phyloP scores from a whole-genome alignment of 2,113 vertebrate genomes.

The Myotis lucifugus region DNA sequence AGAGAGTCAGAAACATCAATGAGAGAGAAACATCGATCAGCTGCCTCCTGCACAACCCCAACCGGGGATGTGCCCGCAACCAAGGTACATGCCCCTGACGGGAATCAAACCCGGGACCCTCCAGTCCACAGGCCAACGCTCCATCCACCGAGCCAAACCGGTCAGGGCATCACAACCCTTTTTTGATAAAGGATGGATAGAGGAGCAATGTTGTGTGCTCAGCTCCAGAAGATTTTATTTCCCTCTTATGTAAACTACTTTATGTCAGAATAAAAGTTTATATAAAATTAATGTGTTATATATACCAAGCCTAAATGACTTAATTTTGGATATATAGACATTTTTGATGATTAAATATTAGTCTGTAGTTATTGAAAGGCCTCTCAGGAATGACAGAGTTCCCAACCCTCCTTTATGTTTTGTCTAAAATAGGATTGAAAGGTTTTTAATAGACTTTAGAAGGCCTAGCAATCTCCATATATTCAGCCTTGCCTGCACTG shows the following conservation, averaged over 20 bases:
- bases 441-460: slow-evolving; percentile 86
- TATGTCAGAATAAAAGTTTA: slow-evolving; percentile 67
- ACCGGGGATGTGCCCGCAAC: no score
- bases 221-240: slow-evolving; percentile 66
- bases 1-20: no score
- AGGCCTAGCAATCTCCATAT: slow-evolving; percentile 85
- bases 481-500: slow-evolving; percentile 73
- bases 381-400: slow-evolving; percentile 80
- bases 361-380: slow-evolving; percentile 72
- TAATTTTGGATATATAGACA: slow-evolving; percentile 80
- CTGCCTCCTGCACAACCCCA: no score
- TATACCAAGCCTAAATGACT: slow-evolving; percentile 73
- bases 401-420: slow-evolving; percentile 81
- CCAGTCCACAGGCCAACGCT: no score
- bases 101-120: no score
- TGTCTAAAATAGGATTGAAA: slow-evolving; percentile 84
- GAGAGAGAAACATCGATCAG: no score
- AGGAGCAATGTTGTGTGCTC: slow-evolving; percentile 42
- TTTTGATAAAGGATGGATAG: slow-evolving; percentile 48
- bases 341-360: slow-evolving; percentile 83
- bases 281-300: slow-evolving; percentile 73
- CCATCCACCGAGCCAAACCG: no score
- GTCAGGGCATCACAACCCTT: neutral
- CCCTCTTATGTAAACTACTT: slow-evolving; percentile 67
- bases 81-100: no score